Base-by-base conservation (phyloP, 2,113 vertebrate genomes). In the Mormyrus lacerda region DNA sequence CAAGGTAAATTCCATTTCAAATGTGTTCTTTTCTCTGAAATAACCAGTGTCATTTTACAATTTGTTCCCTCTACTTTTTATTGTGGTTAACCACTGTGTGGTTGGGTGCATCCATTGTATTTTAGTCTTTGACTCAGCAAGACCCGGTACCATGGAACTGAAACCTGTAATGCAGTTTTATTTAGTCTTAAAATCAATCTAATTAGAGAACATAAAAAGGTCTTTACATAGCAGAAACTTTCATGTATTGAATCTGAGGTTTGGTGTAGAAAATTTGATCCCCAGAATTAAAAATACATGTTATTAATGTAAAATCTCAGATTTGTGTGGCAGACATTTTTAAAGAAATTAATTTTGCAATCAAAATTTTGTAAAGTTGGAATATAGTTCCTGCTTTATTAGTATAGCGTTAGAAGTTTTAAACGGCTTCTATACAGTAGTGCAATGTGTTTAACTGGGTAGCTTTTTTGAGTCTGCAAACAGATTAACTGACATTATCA, bases 1-100 rank as follows among this genome's bases (percentile, higher is more conserved):
- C 97, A 98, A 97, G 97, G 97, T 98, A 92, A 91, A 4, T 21
- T 21, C 10, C 39, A 31, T 61, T 87, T 61, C 9, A 45, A 87
- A 13, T 42, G 15, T 61, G 51, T 8, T 31, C 27, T 39, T 87
- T 35, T 87, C 15, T 53, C 11, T 35, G 73, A 39, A 17, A 76
- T 76, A 76, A 17, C 11, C 31, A 31, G 69, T 83, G 79, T 47
- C 47, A 83, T 17, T 19, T 42, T 47, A 39, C 42, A 44, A 2
- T 10, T 44, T 83, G 15, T 21, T 82, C 4, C 7, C 19, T 45
- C 39, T 17, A 83, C 21, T 39, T 51, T 87, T 35, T 39, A 39
- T 4, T 76, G 4, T 39, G 35, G 31, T 76, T 76, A 39, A 39
- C 69, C 15, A 17, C 31, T 76, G 1, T 76, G 31, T 76, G 15